Evolutionary conservation across 1,140 invertebrate genomes (phyloP).

Genomic region (Rhopalosiphum maidis): DNA sequence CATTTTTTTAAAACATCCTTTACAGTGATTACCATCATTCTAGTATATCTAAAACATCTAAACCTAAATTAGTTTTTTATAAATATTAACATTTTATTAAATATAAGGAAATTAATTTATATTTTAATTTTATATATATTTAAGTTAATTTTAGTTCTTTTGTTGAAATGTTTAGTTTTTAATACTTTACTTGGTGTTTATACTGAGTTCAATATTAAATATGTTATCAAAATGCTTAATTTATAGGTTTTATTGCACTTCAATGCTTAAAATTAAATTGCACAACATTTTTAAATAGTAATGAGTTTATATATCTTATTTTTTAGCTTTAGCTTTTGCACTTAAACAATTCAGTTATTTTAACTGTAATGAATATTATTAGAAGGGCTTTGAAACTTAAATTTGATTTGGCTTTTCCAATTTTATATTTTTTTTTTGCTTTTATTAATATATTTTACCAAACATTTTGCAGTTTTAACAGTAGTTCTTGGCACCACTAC

Average conservation of each 20-base stretch:
- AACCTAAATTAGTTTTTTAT: not conserved
- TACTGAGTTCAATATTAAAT: not conserved
- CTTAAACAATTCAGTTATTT: not conserved
- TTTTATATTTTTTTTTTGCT: constrained; percentile 36
- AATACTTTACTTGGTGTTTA: not conserved
- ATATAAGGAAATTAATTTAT: no score
- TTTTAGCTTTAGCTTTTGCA: not conserved
- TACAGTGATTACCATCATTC: not conserved
- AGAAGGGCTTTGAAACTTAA: not conserved
- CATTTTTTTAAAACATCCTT: not conserved
- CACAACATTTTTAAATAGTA: no score
- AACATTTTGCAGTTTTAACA: constrained; percentile 55
- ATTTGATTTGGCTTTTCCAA: not conserved
- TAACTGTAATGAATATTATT: not conserved
- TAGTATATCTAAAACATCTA: not conserved
- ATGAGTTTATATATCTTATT: not conserved
- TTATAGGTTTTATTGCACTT: not conserved
- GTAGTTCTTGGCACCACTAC: constrained; percentile 48
- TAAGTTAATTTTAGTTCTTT: not conserved
- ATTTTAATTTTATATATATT: no score
- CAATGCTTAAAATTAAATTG: not conserved
- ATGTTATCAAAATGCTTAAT: not conserved
- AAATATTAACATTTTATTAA: not conserved
- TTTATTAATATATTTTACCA: constrained; percentile 49
- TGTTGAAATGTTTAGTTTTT: not conserved